Evolutionary conservation across 1,140 invertebrate genomes (phyloP).

Genomic region (Bombus fervidus): DNA sequence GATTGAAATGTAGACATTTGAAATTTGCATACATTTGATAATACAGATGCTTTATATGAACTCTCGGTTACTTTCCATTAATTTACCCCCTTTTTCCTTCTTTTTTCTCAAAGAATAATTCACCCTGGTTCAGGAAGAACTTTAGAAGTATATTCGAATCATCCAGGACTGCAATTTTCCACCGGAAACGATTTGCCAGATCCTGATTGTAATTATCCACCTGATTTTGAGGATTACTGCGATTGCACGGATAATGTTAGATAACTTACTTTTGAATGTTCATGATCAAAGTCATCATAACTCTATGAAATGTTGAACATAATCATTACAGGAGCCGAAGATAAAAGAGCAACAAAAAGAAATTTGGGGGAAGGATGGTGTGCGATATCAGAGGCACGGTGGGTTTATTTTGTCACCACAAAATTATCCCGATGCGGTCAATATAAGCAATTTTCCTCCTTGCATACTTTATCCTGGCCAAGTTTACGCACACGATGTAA

Average conservation of each 20-base stretch:
- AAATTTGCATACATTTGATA: too few relatives aligned
- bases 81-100: neutral
- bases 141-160: conserved; percentile 84
- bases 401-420: conserved; percentile 86
- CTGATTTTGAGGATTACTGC: conserved; percentile 51
- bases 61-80: neutral
- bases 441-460: conserved; percentile 82
- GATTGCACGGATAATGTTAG: conserved; percentile 10
- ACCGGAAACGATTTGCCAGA: conserved; percentile 84
- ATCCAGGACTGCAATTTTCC: conserved; percentile 86
- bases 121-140: conserved; percentile 81
- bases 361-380: conserved; percentile 82
- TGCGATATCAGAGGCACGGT: conserved; percentile 82
- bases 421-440: conserved; percentile 85
- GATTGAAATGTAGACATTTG: too few relatives aligned
- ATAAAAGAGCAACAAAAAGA: conserved; percentile 3
- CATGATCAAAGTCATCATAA: accelerated
- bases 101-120: conserved; percentile 73
- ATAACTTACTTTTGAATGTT: neutral
- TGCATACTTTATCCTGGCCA: conserved; percentile 82
- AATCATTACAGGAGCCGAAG: neutral
- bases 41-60: neutral
- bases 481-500: conserved; percentile 82
- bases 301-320: neutral
- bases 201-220: conserved; percentile 36